Evolutionary conservation across 2,888 invertebrate species (phyloP).

Genomic region (Pollenia angustigena): DNA sequence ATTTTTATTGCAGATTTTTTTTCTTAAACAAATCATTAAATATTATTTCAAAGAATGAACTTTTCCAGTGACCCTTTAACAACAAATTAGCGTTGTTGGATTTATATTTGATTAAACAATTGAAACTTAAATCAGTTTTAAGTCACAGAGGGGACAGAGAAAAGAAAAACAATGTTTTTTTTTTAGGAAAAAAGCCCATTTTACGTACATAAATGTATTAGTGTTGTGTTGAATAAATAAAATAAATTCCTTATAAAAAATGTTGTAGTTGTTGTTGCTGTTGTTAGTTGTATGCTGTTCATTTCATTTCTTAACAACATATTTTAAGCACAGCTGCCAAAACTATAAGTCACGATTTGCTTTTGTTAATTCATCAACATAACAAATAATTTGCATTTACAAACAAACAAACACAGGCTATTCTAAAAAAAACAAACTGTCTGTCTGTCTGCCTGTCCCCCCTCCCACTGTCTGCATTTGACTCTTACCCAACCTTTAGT

Average conservation of each 20-base stretch:
- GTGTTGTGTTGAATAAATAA: not conserved
- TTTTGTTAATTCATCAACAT: constrained; percentile 76
- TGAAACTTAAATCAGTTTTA: constrained; percentile 50
- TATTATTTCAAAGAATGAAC: constrained; percentile 53
- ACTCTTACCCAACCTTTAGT: constrained; percentile 43
- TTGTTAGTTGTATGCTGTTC: constrained; percentile 32
- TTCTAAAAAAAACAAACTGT: not conserved
- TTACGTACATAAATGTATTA: constrained; percentile 1
- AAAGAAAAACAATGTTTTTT: constrained; percentile 2
- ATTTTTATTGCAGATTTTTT: not conserved
- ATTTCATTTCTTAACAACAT: constrained; percentile 63
- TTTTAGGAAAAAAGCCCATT: constrained; percentile 36
- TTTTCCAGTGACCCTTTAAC: constrained; percentile 66
- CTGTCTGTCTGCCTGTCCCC: constrained; percentile 2
- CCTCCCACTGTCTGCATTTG: not conserved
- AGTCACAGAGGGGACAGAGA: not conserved
- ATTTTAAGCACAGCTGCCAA: constrained; percentile 74
- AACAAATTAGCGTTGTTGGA: constrained; percentile 58
- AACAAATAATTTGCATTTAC: constrained; percentile 75
- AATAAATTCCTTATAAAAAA: constrained; percentile 50
- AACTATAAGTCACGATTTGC: constrained; percentile 76
- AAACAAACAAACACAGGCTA: constrained; percentile 20
- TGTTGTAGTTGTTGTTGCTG: constrained; percentile 10
- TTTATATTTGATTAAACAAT: constrained; percentile 57
- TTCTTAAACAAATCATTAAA: constrained; percentile 45